Evolutionary conservation across 2,113 vertebrate species (phyloP), one percentile per base, ranked within the genome.

Genomic region (Lasiurus cinereus): DNA sequence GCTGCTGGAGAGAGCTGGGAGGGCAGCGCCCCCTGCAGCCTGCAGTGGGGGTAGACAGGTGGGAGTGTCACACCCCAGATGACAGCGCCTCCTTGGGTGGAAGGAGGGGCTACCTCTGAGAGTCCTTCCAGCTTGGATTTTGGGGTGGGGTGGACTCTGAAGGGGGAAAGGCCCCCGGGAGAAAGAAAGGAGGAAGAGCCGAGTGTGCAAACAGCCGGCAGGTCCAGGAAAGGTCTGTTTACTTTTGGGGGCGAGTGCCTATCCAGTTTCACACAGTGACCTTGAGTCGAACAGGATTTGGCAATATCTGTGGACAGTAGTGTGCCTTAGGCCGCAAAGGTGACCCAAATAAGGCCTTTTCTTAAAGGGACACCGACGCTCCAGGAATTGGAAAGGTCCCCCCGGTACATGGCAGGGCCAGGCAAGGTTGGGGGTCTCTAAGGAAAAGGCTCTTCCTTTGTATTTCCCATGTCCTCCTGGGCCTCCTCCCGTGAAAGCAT

Each of bases 41-140:
- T 96, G 78, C 95, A 46, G 83, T 6, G 88, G 83, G 73, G 95
- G 83, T 86, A 96, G 97, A 91, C 97, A 96, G 97, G 97, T 91
- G 94, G 93, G 90, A 88, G 95, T 93, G 95, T 94, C 93, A 93
- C 96, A 96, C 95, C 94, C 46, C 93, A 48, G 73, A 97, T 96
- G 95, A 95, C 89, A 88, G 82, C 92, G 92, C 92, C 54, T 80
- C 82, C 29, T 77, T 43, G 67, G 29, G 11, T 14, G 14, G 52
- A 74, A 59, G 52, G 3, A 31, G 16, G 64, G 48, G 69, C 79
- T 50, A 64, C n/a, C 8, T 11, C 73, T 31, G 36, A 84, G 70
- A 54, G 72, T 7, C 29, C 52, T 78, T 43, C 33, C 15, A 9
- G 46, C 59, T 82, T 52, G 22, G 15, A 33, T 48, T 22, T 39